Conservation (phyloP, 1,140 invertebrate genomes). For the Lineus longissimus region DNA sequence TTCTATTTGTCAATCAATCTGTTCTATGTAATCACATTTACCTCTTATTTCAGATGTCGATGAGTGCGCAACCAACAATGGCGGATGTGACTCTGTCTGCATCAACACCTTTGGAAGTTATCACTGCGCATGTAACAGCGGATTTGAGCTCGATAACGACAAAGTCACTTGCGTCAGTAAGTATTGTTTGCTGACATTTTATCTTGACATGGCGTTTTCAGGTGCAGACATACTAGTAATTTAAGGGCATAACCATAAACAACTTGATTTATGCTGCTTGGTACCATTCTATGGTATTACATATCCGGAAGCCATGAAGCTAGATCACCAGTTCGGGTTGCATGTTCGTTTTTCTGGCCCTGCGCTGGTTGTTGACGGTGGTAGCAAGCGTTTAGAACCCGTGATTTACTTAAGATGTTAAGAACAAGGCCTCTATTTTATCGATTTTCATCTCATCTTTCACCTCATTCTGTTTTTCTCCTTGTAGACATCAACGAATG, state of each 20-base stretch:
- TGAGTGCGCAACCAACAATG: conserved; percentile 48
- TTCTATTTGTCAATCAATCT: too few species aligned
- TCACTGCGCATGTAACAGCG: conserved; percentile 72
- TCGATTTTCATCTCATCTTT: too few species aligned
- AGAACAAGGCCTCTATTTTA: too few species aligned
- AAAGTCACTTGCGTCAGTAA: background rate
- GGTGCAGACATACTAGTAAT: background rate
- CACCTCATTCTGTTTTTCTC: conserved; percentile 7
- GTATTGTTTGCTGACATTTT: background rate
- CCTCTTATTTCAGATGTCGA: conserved; percentile 30
- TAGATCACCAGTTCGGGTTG: too few species aligned
- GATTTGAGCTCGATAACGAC: conserved; percentile 57
- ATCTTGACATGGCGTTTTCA: background rate
- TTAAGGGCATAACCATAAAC: background rate
- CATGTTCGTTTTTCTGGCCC: too few species aligned
- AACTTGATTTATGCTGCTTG: background rate
- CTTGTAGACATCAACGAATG: conserved; percentile 23
- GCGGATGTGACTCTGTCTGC: conserved; percentile 73
- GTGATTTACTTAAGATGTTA: too few species aligned
- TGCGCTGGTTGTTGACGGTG: too few species aligned
- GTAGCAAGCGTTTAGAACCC: too few species aligned
- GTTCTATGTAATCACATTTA: too few species aligned
- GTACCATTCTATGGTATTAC: conserved; percentile 49
- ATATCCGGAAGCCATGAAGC: too few species aligned
- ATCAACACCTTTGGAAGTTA: conserved; percentile 81